Evolutionary conservation across 2,797 vertebrate species (phyloP), one percentile per base, ranked within the genome.

Genomic region (Molossus alvarezi): DNA sequence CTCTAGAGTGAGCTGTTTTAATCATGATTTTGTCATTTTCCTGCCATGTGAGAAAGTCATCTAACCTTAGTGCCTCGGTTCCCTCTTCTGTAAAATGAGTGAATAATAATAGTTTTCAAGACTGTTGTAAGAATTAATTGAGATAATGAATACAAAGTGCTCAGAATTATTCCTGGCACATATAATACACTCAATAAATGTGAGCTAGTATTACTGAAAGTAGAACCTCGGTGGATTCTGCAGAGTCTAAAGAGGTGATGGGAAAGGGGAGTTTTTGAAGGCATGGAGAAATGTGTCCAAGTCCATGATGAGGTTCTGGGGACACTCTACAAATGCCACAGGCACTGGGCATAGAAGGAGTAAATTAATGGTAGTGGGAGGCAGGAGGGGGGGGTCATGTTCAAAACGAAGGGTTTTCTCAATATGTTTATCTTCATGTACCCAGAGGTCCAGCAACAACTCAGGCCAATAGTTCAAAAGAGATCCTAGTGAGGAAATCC

Each of bases 401-500:
- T 55, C 37, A 90, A 91, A 89, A n/a, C 23, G n/a, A 48, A 45
- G 10, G 18, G 3, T 45, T 91, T 82, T 72, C 58, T 80, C 33
- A 4, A 18, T 18, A 9, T 7, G 0, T 58, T 81, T 87, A 23
- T 90, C 71, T 41, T 90, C 72, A 10, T 72, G 53, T 91, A 91
- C 23, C 10, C 73, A 71, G 67, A 94, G 10, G 33, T 27, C 55
- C 41, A 77, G 71, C 27, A 71, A 79, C 29, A 65, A 17, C 73
- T 95, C 57, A 91, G 62, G 65, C 18, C 57, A 93, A 65, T 20
- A 76, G 37, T 80, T 45, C n/a, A 69, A 72, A 95, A 72, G 15
- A 3, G 4, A 45, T 45, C 53, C 18, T n/a, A n/a, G 11, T 53
- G 23, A 81, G 37, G 37, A 91, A 89, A 92, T 18, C 18, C 60